These are phyloP conservation scores for Panulirus ornatus DNA, from an alignment of 1,140 invertebrate genomes.

Conservation along the genomic window DNA sequence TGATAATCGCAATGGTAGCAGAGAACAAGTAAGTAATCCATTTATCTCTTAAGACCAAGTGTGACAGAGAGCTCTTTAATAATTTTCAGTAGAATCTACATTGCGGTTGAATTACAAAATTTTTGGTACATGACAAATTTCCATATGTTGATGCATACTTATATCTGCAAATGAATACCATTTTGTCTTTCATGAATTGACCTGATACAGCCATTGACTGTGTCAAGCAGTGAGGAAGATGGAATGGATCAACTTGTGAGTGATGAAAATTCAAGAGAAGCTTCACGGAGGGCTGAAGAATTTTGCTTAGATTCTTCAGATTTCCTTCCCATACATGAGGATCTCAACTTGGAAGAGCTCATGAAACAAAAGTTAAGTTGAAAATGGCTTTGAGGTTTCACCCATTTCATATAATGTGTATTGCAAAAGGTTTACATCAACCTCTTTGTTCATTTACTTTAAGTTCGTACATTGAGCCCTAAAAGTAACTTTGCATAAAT, in stretches of 20 bases:
- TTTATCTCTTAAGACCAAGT: neutral
- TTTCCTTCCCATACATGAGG: conserved; percentile 80
- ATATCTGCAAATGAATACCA: no score
- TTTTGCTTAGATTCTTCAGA: conserved; percentile 68
- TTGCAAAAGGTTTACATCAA: neutral
- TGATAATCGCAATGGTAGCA: conserved; percentile 63
- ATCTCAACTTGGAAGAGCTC: conserved; percentile 91
- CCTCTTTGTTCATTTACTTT: neutral
- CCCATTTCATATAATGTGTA: no score
- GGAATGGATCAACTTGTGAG: conserved; percentile 23
- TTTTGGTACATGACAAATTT: no score
- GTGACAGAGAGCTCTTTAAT: neutral
- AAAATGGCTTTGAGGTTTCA: no score
- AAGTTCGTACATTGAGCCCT: no score
- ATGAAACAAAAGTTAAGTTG: conserved; percentile 90
- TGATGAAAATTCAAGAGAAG: conserved; percentile 62
- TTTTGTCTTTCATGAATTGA: neutral
- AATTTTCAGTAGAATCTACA: no score
- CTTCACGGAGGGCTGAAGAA: conserved; percentile 55
- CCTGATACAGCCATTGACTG: conserved; percentile 34
- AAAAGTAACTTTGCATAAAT: no score
- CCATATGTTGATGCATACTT: no score
- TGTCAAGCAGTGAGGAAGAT: conserved; percentile 61
- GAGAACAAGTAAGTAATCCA: conserved; percentile 39
- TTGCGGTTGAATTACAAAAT: no score